Conservation (phyloP, 2,113 vertebrate species). For the Mesocricetus auratus region DNA sequence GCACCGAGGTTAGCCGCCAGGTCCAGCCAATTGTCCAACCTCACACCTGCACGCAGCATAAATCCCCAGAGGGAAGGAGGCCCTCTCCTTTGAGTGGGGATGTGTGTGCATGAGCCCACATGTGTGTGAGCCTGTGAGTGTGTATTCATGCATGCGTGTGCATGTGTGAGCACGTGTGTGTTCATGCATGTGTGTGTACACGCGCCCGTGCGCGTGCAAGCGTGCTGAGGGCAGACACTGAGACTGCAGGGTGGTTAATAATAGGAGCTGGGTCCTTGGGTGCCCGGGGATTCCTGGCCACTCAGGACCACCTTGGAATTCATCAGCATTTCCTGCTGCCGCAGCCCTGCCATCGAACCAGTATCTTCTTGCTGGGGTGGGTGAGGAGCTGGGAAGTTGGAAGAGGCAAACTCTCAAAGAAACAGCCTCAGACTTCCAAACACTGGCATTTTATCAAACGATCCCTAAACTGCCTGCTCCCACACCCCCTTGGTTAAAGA, state of each 20-base stretch:
- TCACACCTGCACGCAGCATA: not conserved
- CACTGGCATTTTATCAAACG: not conserved
- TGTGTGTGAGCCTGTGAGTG: not conserved
- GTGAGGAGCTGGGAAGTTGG: too few species aligned
- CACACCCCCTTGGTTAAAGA: not conserved
- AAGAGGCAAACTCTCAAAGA: not conserved
- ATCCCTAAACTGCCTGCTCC: not conserved
- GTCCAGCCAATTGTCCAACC: not conserved
- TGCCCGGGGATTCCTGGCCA: not conserved
- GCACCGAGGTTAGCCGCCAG: not conserved
- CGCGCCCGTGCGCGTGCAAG: not conserved
- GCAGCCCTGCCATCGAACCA: fast-evolving
- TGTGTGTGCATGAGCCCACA: not conserved
- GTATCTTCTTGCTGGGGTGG: not conserved
- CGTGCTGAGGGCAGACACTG: not conserved
- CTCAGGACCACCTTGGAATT: not conserved
- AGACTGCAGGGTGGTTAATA: too few species aligned
- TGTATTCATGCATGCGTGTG: not conserved
- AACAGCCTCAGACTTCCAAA: not conserved
- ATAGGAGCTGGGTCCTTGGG: not conserved
- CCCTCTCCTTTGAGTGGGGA: not conserved
- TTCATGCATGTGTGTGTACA: not conserved
- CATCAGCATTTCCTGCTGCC: fast-evolving
- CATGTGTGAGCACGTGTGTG: not conserved
- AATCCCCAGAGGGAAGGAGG: not conserved